phyloP scores from a whole-genome alignment of 2,113 vertebrate genomes.

The Elgaria multicarinata region DNA sequence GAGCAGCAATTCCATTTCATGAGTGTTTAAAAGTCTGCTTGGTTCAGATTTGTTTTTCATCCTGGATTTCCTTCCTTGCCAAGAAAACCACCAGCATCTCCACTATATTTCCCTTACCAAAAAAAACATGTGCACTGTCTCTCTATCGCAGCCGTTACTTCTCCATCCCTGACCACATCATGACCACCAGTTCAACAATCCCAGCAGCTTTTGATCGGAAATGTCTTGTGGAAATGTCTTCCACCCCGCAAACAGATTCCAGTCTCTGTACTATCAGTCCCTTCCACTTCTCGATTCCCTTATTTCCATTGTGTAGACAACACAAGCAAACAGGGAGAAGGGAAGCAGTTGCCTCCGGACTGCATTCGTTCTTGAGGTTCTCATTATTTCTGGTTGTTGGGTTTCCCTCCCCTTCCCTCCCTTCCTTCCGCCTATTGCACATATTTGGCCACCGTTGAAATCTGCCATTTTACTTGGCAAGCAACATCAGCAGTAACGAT shows the following conservation, averaged over 20 bases:
- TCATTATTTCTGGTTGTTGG: neutral
- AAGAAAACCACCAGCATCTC: neutral
- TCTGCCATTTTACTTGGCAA: conserved; percentile 24
- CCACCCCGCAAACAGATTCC: neutral
- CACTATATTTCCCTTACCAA: neutral
- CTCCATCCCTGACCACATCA: neutral
- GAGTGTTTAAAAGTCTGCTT: neutral
- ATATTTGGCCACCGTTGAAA: neutral
- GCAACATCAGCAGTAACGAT: neutral
- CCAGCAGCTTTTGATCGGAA: neutral
- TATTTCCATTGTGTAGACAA: neutral
- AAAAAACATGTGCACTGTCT: neutral
- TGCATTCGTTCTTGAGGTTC: neutral
- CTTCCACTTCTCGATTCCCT: neutral
- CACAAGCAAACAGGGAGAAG: neutral
- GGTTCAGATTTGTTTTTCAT: neutral
- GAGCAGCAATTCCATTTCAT: neutral
- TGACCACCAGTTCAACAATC: neutral
- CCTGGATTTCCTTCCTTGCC: neutral
- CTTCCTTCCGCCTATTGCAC: neutral
- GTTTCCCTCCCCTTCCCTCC: too few species aligned
- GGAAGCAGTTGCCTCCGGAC: neutral
- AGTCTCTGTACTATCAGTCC: neutral
- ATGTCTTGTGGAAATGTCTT: too few species aligned
- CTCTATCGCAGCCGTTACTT: neutral